Conservation (phyloP, 2,113 vertebrate species). For the Calidris pugnax region DNA sequence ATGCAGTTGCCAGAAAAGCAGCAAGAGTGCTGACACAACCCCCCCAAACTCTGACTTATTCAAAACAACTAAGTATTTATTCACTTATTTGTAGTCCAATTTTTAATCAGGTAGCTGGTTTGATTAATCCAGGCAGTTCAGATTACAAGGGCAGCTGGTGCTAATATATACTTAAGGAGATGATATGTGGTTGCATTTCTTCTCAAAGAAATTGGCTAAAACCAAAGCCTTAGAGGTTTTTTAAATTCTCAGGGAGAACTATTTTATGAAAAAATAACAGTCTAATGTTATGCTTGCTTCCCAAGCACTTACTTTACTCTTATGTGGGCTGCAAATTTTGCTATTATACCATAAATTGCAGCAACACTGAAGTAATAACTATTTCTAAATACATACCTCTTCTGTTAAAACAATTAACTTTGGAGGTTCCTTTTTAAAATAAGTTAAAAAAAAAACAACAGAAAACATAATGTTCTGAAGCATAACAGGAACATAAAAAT, state of each 20-base stretch:
- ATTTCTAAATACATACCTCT: not conserved
- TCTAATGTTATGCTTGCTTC: not conserved
- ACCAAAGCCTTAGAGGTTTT: slow-evolving; percentile 40
- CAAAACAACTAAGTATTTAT: slow-evolving; percentile 80
- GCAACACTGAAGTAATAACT: not conserved
- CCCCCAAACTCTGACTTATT: slow-evolving; percentile 71
- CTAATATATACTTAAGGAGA: slow-evolving; percentile 70
- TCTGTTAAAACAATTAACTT: not conserved
- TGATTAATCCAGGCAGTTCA: slow-evolving; percentile 76
- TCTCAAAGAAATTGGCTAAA: slow-evolving; percentile 69
- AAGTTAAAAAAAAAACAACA: not conserved
- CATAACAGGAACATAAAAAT: not conserved
- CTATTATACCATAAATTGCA: not conserved
- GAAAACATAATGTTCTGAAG: not conserved
- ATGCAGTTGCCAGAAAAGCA: slow-evolving; percentile 71
- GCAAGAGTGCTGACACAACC: slow-evolving; percentile 63
- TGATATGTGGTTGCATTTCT: slow-evolving; percentile 60
- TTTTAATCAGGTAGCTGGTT: slow-evolving; percentile 77
- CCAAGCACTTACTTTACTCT: not conserved
- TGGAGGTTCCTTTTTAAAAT: not conserved
- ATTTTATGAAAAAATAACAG: not conserved
- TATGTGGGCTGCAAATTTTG: not conserved
- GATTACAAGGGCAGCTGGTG: slow-evolving; percentile 72
- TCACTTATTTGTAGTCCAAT: slow-evolving; percentile 71
- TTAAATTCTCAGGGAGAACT: not conserved